phyloP scores from a whole-genome alignment of 2,113 vertebrate genomes.

The Colossoma macropomum region DNA sequence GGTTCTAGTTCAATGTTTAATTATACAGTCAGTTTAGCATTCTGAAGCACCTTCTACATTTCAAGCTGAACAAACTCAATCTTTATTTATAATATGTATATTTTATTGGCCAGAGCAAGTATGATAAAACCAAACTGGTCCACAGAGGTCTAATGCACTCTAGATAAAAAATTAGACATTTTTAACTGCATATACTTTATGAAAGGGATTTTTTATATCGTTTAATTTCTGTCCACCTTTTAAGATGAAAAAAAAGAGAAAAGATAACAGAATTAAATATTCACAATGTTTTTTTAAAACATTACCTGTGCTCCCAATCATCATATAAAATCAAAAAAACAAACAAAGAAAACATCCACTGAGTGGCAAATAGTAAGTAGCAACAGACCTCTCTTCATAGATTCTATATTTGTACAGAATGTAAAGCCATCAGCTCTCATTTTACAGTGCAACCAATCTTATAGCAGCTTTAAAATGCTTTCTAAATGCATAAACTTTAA shows the following conservation, averaged over 20 bases:
- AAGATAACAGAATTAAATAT: conserved; percentile 1
- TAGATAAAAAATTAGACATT: not conserved
- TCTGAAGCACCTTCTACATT: not conserved
- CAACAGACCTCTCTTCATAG: not conserved
- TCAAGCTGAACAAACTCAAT: not conserved
- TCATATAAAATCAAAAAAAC: conserved; percentile 23
- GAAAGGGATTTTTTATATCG: not conserved
- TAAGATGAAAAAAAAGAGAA: not conserved
- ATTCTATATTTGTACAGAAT: conserved; percentile 14
- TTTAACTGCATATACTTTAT: not conserved
- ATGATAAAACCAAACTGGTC: conserved; percentile 1
- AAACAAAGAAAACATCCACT: conserved; percentile 6
- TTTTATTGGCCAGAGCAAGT: not conserved
- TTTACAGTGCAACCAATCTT: conserved; percentile 38
- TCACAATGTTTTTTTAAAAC: not conserved
- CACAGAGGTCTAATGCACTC: not conserved
- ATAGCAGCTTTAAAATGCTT: conserved; percentile 22
- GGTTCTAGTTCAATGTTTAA: not conserved
- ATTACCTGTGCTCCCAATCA: not conserved
- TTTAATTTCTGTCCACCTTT: not conserved
- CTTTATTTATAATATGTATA: not conserved
- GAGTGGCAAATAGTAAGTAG: not conserved
- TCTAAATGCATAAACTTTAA: conserved; percentile 17
- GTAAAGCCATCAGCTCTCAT: conserved; percentile 30
- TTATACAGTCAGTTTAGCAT: not conserved